Evolutionary conservation across 2,113 vertebrate genomes (phyloP), one percentile per base, ranked within the genome.

Genomic region (Poeciliopsis turrubarensis): DNA sequence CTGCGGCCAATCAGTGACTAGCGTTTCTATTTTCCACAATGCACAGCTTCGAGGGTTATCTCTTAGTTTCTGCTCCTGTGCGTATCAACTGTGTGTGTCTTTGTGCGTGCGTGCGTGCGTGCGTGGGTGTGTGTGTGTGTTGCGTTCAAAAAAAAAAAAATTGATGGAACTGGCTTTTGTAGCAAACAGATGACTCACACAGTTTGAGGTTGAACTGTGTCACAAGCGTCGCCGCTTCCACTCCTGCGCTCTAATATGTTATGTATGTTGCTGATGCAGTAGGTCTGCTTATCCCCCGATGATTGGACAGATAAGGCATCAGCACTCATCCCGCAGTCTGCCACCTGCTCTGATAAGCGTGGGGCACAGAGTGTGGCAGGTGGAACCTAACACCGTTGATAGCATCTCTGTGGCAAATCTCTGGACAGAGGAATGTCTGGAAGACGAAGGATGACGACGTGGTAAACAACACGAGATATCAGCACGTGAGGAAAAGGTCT

Each of bases 1-100:
- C 71, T 83, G 85, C 77, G 41, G 81, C 81, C 87, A 90, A 90
- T 92, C 90, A 86, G 86, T 91, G 82, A 82, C 86, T n/a, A 34
- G 61, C 62, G 60, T 65, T 77, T 78, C 77, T 83, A 72, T 83
- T 91, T 86, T 77, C 81, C 75, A 68, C 77, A 25, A 72, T 69
- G 79, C 77, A 81, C 69, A 73, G 73, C 66, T 70, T n/a, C 37
- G 67, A 67, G 66, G 65, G 78, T 69, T 80, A 63, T 75, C 72
- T 84, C 57, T 60, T 60, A 60, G 44, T 72, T 67, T 83, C 67
- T 47, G 68, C 75, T 75, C 17, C 60, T 73, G 64, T 19, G 73
- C 29, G 31, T 78, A 71, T 80, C 30, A 14, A 61, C 17, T 3
- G 37, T 47, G 64, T 17, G 5, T 70, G 54, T 65, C 2, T 34